These are phyloP conservation scores for Agrochola litura DNA, from an alignment of 2,888 invertebrate species.

Conservation along the genomic window DNA sequence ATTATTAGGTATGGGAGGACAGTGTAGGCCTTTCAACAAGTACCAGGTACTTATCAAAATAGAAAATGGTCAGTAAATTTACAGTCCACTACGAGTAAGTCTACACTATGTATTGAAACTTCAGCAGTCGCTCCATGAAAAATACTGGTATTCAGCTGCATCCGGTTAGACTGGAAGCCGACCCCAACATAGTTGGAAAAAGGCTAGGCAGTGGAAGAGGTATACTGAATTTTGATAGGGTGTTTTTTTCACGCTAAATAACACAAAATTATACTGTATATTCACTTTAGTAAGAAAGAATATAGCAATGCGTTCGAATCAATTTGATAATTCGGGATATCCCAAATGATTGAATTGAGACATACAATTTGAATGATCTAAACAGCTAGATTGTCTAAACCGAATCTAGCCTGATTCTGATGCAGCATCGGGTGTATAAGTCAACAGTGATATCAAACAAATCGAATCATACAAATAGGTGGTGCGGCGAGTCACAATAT, in stretches of 20 bases:
- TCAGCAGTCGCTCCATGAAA: too few species aligned
- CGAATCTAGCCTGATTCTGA: conserved; percentile 27
- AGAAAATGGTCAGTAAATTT: too few species aligned
- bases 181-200: too few species aligned
- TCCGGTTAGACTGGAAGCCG: too few species aligned
- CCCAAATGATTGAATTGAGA: conserved; percentile 10
- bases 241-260: background rate
- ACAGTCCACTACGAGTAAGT: too few species aligned
- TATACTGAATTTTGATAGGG: background rate
- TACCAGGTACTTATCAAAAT: too few species aligned
- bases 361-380: background rate
- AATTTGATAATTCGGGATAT: background rate
- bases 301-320: background rate
- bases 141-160: too few species aligned
- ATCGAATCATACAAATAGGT: conserved; percentile 56
- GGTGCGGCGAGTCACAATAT: conserved; percentile 53
- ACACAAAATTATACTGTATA: background rate
- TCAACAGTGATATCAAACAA: conserved; percentile 53
- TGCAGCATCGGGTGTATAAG: conserved; percentile 25
- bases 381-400: conserved; percentile 24
- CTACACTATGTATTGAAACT: too few species aligned
- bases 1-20: too few species aligned
- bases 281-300: background rate
- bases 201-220: background rate
- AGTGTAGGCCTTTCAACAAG: too few species aligned